These are phyloP conservation scores for Ptyas mucosa DNA, from an alignment of 2,113 vertebrate genomes.

Conservation along the genomic window DNA sequence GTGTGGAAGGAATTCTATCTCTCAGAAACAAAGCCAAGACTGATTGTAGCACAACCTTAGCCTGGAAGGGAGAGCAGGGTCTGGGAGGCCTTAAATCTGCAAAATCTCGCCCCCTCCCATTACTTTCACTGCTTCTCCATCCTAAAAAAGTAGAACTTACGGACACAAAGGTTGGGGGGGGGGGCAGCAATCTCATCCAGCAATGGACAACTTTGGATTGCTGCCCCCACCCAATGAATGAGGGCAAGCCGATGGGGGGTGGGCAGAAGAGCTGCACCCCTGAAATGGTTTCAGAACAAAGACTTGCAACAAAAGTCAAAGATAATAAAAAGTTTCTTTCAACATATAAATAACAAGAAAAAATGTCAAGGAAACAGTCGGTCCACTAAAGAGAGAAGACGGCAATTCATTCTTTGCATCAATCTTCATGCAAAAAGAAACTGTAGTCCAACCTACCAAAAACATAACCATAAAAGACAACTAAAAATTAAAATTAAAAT, in stretches of 20 bases:
- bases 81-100: rapidly evolving
- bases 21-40: not conserved
- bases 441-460: no score
- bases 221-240: not conserved
- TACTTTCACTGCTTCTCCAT: not conserved
- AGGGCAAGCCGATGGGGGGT: no score
- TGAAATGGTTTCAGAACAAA: not conserved
- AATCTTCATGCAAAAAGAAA: no score
- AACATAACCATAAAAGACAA: no score
- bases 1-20: slow-evolving; percentile 34
- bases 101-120: no score
- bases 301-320: no score
- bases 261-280: not conserved
- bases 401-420: no score
- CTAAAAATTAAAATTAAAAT: no score
- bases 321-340: no score
- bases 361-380: no score
- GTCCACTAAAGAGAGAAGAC: no score
- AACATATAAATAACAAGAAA: no score
- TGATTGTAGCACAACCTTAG: not conserved
- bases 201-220: not conserved
- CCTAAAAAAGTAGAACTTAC: not conserved
- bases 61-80: rapidly evolving
- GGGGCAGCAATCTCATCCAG: not conserved
- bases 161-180: not conserved